Percentiles rank a stretch among this genome's conserved stretches.
These are phyloP conservation scores for Drosophila pseudotakahashii DNA, from an alignment of 2,888 invertebrate genomes.

Conservation along the genomic window DNA sequence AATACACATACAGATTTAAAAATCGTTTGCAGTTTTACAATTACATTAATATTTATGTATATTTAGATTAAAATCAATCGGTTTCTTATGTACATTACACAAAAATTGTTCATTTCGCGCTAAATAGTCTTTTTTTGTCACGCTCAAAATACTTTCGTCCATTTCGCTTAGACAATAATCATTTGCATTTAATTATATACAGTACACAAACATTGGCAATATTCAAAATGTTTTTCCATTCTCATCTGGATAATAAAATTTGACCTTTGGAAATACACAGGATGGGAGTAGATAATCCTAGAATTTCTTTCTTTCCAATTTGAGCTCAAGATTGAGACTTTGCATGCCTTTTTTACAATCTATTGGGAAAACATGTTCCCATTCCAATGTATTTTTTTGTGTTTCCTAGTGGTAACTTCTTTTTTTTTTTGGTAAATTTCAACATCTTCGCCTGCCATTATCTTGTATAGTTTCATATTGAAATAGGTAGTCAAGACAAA, in stretches of 20 bases:
- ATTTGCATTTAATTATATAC: conserved; percentile 69
- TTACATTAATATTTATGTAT: conserved; percentile 57
- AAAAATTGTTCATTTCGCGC: conserved; percentile 72
- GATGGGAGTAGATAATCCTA: conserved; percentile 1
- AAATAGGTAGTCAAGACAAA: conserved; percentile 57
- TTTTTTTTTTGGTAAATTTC: conserved; percentile 60
- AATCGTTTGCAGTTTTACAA: conserved; percentile 73
- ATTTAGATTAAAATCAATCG: conserved; percentile 73
- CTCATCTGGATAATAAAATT: conserved; percentile 1
- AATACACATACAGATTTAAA: conserved; percentile 68
- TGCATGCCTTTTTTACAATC: background rate
- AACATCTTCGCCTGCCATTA: conserved; percentile 42
- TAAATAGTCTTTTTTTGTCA: conserved; percentile 72
- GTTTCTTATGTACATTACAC: conserved; percentile 75
- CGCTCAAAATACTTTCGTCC: conserved; percentile 66
- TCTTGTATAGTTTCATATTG: conserved; percentile 70
- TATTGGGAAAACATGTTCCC: background rate
- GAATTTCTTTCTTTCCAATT: background rate
- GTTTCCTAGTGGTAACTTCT: background rate
- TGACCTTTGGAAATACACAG: conserved; percentile 2
- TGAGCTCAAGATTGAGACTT: conserved; percentile 1
- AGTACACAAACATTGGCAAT: conserved; percentile 71
- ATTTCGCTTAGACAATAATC: conserved; percentile 62
- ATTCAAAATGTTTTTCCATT: conserved; percentile 7
- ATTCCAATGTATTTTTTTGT: conserved; percentile 20